These are phyloP conservation scores for Centropus bengalensis DNA, from an alignment of 2,113 vertebrate species.

Conservation along the genomic window DNA sequence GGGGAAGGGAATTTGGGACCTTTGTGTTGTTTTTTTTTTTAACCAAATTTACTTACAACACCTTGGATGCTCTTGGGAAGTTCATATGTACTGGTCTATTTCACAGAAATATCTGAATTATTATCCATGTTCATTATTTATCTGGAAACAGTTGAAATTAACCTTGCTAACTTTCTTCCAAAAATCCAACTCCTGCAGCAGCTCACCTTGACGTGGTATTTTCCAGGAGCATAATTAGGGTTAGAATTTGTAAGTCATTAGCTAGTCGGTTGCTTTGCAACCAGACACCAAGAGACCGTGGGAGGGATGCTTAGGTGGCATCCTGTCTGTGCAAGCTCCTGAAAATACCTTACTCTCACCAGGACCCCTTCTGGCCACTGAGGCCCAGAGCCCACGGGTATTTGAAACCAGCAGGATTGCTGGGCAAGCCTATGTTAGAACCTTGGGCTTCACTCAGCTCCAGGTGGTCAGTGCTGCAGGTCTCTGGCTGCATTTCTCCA, in stretches of 20 bases:
- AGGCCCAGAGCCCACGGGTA: neutral
- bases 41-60: no score
- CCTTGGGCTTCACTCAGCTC: neutral
- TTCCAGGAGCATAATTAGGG: neutral
- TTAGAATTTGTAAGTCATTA: neutral
- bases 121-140: neutral
- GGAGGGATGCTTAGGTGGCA: neutral
- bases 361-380: neutral
- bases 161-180: neutral
- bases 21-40: no score
- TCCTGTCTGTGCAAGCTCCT: neutral
- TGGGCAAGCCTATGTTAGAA: neutral
- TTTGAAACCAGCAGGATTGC: neutral
- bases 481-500: neutral
- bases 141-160: neutral
- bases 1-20: no score
- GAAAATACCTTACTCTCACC: neutral
- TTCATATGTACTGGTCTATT: neutral
- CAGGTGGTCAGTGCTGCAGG: neutral
- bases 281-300: neutral
- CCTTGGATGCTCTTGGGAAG: neutral
- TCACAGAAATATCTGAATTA: neutral
- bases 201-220: neutral
- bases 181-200: neutral
- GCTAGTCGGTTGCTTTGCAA: neutral